Base-by-base conservation (phyloP, 2,797 vertebrate genomes). In the Pseudotriccus pelzelni region DNA sequence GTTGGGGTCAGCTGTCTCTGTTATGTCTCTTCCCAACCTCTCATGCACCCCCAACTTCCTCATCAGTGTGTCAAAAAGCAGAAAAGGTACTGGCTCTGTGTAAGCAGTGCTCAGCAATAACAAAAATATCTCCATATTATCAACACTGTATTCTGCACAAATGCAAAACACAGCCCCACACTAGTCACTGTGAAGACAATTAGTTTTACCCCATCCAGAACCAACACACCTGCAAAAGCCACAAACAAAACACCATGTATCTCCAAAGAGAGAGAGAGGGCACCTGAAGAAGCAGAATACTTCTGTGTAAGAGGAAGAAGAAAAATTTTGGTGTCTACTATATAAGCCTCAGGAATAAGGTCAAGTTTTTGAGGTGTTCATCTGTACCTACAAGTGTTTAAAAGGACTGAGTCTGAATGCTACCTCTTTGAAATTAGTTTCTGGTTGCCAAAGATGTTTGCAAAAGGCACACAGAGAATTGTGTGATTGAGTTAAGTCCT, bases 51-150 rank as follows among this genome's bases (percentile, higher is more conserved):
- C 7, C 14, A 59, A 5, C 1, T 2, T 1, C 21, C 39, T 66
- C 34, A 20, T 32, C 36, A 37, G 24, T 0, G 0, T 17, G 46
- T 27, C 1, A 16, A 16, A 53, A 78, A 59, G 19, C 34, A 59
- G 34, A 46, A 66, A 46, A 18, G 28, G 9, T 3, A 72, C 58
- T 24, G 17, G 50, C 20, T 70, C 24, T 58, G 21, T 34, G 58
- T 32, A 7, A 89, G 58, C 39, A 7, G 50, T 72, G 66, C 52
- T 66, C 58, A 46, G 58, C 30, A 46, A 3, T 4, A 32, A 64
- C 8, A 52, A 64, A 76, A 77, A 14, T 7, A 89, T 7, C 30
- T 52, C 58, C 21, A 3, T 5, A 5, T 52, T 77, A 59, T 46
- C n/a, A 77, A 19, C 21, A 5, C n/a, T 50, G 14, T 17, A 19